Evolutionary conservation across 2,797 vertebrate species (phyloP).

Genomic region (Heteromormyrus szaboi): DNA sequence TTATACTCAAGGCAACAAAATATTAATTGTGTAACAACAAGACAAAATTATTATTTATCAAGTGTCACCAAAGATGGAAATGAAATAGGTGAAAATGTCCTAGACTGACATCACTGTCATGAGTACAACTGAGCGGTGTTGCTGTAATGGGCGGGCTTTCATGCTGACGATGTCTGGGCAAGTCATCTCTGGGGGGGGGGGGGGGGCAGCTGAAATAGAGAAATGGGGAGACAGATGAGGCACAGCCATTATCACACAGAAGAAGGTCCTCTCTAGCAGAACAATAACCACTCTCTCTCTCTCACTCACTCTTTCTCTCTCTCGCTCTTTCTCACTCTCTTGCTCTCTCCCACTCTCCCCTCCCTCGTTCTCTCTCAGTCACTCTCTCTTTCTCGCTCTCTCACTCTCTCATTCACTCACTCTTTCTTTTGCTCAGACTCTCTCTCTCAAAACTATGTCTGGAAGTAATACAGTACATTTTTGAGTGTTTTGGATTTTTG

Average conservation of each 20-base stretch:
- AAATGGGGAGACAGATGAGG: neutral
- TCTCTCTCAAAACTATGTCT: neutral
- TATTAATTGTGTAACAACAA: neutral
- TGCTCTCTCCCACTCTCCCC: neutral
- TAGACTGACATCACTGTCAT: neutral
- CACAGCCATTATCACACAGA: neutral
- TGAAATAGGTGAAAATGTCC: neutral
- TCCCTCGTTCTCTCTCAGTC: neutral
- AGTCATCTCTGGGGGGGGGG: neutral
- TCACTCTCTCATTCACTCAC: neutral
- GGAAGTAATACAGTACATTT: neutral
- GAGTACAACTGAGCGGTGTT: neutral
- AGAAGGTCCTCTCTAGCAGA: no score
- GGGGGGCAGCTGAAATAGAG: neutral
- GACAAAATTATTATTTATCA: neutral
- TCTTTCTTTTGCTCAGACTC: neutral
- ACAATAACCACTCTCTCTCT: neutral
- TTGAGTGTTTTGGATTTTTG: neutral
- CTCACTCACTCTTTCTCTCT: neutral
- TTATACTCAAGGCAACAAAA: neutral
- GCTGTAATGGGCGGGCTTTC: neutral
- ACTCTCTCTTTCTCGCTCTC: neutral
- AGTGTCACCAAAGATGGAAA: slow-evolving; percentile 1
- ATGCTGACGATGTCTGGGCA: neutral
- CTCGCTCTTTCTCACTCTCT: neutral